Evolutionary conservation across 2,888 invertebrate species (phyloP).

Genomic region (Ischnus inquisitorius): DNA sequence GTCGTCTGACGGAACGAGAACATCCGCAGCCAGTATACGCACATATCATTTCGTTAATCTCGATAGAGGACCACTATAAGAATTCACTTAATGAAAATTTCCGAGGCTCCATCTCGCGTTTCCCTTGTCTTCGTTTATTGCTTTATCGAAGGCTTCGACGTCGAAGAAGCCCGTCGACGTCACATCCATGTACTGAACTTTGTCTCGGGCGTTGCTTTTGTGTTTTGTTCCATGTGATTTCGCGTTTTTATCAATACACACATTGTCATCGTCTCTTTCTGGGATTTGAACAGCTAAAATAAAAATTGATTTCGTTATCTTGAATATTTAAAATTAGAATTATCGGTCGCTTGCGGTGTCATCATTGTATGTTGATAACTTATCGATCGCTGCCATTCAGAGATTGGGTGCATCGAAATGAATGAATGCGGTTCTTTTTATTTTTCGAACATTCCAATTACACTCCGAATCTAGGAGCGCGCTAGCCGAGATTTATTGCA

Average conservation of each 20-base stretch:
- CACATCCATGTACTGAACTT: slow-evolving; percentile 1
- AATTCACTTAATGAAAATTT: slow-evolving; percentile 84
- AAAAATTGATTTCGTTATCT: no score
- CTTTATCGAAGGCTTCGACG: slow-evolving; percentile 20
- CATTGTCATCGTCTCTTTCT: neutral
- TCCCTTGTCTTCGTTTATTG: slow-evolving; percentile 6
- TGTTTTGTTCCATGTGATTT: neutral
- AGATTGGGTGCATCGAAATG: no score
- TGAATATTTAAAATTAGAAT: no score
- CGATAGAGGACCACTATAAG: slow-evolving; percentile 82
- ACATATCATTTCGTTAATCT: slow-evolving; percentile 83
- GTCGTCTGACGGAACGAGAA: slow-evolving; percentile 14
- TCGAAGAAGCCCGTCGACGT: neutral
- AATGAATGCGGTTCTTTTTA: no score
- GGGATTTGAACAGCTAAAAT: neutral
- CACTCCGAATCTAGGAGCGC: no score
- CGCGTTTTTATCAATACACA: neutral
- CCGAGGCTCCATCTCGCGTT: slow-evolving; percentile 67
- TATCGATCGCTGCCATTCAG: no score
- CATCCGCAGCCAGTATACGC: slow-evolving; percentile 64
- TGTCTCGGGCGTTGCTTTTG: neutral
- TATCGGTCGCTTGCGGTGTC: no score
- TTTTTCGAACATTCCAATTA: no score
- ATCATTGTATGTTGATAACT: no score
- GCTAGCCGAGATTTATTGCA: no score